Conservation (phyloP, 2,113 vertebrate species). For the Sakesphorus luctuosus region DNA sequence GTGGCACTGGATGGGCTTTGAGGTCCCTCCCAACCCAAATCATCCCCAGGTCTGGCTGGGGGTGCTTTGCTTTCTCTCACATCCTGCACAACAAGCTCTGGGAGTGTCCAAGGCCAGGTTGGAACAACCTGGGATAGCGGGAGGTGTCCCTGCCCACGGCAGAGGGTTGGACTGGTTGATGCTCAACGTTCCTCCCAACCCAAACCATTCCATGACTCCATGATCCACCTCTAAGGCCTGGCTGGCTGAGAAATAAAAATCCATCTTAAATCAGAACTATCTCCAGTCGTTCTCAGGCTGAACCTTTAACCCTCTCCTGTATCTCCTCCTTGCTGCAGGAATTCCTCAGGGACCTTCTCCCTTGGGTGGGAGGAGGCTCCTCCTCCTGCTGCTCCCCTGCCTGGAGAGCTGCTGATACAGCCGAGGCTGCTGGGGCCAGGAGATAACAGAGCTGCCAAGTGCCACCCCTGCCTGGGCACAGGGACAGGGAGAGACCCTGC, state of each 20-base stretch:
- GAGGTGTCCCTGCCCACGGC: too few relatives aligned
- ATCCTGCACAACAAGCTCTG: too few relatives aligned
- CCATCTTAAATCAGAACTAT: not conserved
- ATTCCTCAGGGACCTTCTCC: not conserved
- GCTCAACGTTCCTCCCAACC: not conserved
- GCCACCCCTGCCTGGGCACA: too few relatives aligned
- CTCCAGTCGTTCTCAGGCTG: not conserved
- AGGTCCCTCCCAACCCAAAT: not conserved
- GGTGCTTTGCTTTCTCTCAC: too few relatives aligned
- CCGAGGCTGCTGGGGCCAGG: not conserved
- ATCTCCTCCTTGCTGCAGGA: not conserved
- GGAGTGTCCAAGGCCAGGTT: too few relatives aligned
- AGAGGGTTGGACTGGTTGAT: too few relatives aligned
- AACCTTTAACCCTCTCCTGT: not conserved
- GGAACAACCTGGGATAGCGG: too few relatives aligned
- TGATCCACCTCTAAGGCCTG: not conserved
- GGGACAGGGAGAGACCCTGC: too few relatives aligned
- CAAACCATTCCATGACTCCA: not conserved
- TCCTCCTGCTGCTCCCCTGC: not conserved
- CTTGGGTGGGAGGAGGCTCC: too few relatives aligned
- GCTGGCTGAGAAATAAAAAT: not conserved
- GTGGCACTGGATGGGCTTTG: not conserved
- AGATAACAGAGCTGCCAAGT: not conserved
- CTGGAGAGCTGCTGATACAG: not conserved
- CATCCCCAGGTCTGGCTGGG: too few relatives aligned